phyloP scores from a whole-genome alignment of 2,113 vertebrate genomes.

The Elephas maximus region DNA sequence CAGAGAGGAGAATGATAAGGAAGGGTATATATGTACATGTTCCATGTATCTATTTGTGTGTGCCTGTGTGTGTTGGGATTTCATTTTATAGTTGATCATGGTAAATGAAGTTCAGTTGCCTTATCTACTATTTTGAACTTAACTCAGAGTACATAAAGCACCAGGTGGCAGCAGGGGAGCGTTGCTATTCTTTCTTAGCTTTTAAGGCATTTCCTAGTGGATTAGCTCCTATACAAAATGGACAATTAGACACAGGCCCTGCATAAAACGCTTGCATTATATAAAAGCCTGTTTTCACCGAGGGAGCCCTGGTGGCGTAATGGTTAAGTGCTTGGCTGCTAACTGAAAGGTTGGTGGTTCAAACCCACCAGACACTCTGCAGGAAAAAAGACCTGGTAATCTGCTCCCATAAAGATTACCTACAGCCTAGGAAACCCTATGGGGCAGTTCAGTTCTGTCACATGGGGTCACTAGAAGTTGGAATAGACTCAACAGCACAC shows the following conservation, averaged over 20 bases:
- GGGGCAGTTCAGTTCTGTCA: too few relatives aligned
- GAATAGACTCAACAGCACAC: too few relatives aligned
- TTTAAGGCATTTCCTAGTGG: background rate
- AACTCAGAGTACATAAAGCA: slow-evolving; percentile 62
- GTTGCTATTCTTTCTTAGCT: background rate
- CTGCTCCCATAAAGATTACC: background rate
- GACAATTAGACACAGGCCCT: slow-evolving; percentile 35
- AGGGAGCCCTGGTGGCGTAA: background rate
- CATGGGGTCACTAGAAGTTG: too few relatives aligned
- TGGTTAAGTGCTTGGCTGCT: background rate
- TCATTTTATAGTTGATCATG: background rate
- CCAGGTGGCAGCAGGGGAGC: slow-evolving; percentile 57
- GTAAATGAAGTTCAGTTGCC: background rate
- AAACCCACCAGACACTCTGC: background rate
- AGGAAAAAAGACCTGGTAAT: background rate
- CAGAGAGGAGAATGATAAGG: background rate
- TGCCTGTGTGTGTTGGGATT: background rate
- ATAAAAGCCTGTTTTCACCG: background rate
- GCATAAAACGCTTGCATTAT: slow-evolving; percentile 7
- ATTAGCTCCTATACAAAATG: background rate
- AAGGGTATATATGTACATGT: background rate
- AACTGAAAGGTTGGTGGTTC: background rate
- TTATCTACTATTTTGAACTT: background rate
- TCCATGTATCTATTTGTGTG: background rate
- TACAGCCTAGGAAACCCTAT: background rate